Evolutionary conservation across 2,888 invertebrate species (phyloP), one percentile per base, ranked within the genome.

Genomic region (Notodonta ziczac): DNA sequence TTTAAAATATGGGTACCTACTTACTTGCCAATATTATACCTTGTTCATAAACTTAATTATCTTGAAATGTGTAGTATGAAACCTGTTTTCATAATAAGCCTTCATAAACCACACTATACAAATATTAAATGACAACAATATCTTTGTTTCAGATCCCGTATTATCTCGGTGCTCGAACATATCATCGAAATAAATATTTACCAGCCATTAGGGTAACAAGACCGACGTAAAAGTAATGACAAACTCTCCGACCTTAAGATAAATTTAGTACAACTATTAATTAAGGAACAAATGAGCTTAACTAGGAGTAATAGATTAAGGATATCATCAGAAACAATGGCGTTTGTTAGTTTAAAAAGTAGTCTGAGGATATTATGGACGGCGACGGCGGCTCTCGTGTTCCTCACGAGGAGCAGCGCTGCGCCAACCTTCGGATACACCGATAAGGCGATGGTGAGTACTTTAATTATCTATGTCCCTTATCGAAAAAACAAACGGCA

Each of bases 361-460:
- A 87, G 87, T 70, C 75, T 91, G 78, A 85, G 90, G 82, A 82
- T 90, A 81, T 62, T 88, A 57, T 87, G 88, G 87, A 84, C 85
- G 72, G 75, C 75, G 73, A 77, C 79, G 65, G 83, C 81, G 56
- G 81, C 86, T 16, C 73, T 91, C 70, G 84, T 88, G 56, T 83
- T 88, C 66, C 77, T 91, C 16, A 86, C 86, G 56, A 86, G 85
- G 70, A 87, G 86, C 64, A 87, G 90, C 66, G 93, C 92, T 13
- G 93, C 93, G 51, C 93, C 93, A 13, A 73, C 90, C 70, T 89
- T 90, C 74, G 91, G 89, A 10, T 83, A 81, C 60, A 87, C 93
- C 14, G 90, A 91, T 68, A 91, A 86, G 66, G 93, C 93, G 39
- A 93, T 91, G 91, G 93, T 93, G 74, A 90, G 93, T 56, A 42